These are phyloP conservation scores for Pelodytes ibericus DNA, from an alignment of 2,797 vertebrate species.

Conservation along the genomic window DNA sequence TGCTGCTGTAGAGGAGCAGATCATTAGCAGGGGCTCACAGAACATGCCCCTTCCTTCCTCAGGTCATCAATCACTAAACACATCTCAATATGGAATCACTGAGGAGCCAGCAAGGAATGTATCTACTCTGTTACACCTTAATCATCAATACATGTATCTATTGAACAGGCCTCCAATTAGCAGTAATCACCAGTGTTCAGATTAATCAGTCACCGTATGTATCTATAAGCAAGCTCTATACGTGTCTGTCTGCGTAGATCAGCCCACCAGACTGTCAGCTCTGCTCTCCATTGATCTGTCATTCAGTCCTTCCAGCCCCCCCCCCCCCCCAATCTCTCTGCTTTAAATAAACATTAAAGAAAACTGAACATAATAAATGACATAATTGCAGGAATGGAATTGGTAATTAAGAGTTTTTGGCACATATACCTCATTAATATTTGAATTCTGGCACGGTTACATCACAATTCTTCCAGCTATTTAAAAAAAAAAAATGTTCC, in stretches of 20 bases:
- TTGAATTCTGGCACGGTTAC: conserved; percentile 18
- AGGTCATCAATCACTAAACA: conserved; percentile 63
- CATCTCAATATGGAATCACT: conserved; percentile 59
- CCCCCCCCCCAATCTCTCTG: not conserved
- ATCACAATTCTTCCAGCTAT: conserved; percentile 11
- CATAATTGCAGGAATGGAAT: conserved; percentile 32
- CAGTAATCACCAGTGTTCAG: too few species aligned
- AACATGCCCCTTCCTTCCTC: conserved; percentile 53
- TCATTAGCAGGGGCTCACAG: conserved; percentile 62
- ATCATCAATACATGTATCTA: conserved; percentile 23
- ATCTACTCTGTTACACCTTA: conserved; percentile 23
- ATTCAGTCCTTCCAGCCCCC: not conserved
- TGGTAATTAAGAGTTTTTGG: conserved; percentile 36
- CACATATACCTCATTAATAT: conserved; percentile 42
- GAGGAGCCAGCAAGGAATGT: conserved; percentile 45
- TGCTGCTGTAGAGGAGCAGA: conserved; percentile 65
- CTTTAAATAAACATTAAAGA: conserved; percentile 30
- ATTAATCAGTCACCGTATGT: not conserved
- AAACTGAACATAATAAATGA: conserved; percentile 33
- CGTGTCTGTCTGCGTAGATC: too few species aligned
- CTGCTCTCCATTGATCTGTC: not conserved
- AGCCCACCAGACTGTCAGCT: not conserved
- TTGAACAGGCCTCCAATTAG: not conserved
- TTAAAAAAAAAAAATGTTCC: conserved; percentile 15
- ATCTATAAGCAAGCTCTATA: too few species aligned